Evolutionary conservation across 1,140 invertebrate genomes (phyloP).

Genomic region (Hormaphis cornu): DNA sequence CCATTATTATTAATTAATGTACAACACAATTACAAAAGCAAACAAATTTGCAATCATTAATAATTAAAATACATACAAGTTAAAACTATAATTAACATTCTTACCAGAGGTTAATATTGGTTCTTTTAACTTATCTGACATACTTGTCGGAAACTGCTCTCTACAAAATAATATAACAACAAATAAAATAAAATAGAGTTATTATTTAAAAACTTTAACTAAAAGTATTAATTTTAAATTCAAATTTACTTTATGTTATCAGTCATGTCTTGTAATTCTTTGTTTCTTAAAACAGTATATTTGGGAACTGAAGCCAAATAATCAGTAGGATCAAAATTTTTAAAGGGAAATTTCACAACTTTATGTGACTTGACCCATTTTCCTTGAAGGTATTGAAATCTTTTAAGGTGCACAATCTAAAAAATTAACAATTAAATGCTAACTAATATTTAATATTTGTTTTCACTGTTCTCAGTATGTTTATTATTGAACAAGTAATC

Average conservation of each 20-base stretch:
- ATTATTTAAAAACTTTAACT: neutral
- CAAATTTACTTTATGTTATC: neutral
- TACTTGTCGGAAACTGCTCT: neutral
- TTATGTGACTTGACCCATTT: slow-evolving; percentile 91
- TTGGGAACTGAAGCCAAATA: slow-evolving; percentile 67
- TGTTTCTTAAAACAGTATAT: slow-evolving; percentile 57
- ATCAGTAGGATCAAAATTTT: slow-evolving; percentile 70
- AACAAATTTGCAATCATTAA: no score
- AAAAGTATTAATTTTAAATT: neutral
- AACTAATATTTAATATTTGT: neutral
- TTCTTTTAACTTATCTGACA: neutral
- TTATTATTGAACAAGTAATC: no score
- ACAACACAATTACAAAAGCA: no score
- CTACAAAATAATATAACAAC: neutral
- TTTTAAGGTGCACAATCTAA: slow-evolving; percentile 79
- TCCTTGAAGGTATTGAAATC: slow-evolving; percentile 78
- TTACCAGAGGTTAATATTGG: neutral
- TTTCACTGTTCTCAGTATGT: no score
- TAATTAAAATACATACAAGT: no score
- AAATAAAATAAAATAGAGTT: neutral
- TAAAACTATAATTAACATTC: no score
- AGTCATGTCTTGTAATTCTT: slow-evolving; percentile 18
- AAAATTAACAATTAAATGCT: slow-evolving; percentile 36
- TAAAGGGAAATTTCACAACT: slow-evolving; percentile 76
- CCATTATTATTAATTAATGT: no score